These are phyloP conservation scores for Hydropotes inermis DNA, from an alignment of 2,113 vertebrate species.

Conservation along the genomic window DNA sequence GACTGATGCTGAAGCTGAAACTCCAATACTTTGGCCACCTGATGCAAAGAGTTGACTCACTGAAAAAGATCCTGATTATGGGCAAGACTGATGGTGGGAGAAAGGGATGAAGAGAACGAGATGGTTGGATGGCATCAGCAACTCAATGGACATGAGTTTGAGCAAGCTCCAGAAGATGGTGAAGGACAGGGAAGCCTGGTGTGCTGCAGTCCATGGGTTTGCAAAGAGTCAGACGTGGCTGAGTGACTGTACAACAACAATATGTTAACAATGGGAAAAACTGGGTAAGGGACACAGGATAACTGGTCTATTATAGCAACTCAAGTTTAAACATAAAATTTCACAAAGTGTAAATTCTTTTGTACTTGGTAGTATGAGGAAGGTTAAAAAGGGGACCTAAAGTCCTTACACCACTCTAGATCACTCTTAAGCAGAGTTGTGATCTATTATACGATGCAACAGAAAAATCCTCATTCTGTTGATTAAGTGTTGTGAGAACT, in stretches of 20 bases:
- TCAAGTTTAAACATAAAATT: background rate
- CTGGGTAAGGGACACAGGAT: background rate
- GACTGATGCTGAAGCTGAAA: background rate
- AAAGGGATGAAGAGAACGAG: background rate
- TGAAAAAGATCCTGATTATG: background rate
- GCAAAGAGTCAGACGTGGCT: background rate
- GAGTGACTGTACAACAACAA: background rate
- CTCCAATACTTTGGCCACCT: background rate
- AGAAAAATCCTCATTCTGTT: background rate
- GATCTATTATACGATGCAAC: background rate
- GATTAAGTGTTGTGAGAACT: background rate
- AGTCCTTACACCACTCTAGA: background rate
- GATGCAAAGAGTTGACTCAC: background rate
- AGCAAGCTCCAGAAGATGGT: background rate
- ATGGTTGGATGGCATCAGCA: background rate
- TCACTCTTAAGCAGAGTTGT: background rate
- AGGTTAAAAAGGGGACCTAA: background rate
- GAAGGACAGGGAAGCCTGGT: background rate
- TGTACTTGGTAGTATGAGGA: background rate
- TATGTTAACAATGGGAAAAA: background rate
- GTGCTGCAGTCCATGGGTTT: background rate
- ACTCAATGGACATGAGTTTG: background rate
- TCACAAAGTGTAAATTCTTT: background rate
- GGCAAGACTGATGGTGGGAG: background rate
- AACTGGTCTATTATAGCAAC: background rate